These are phyloP conservation scores for Pherbina coryleti DNA, from an alignment of 2,888 invertebrate species.

Conservation along the genomic window DNA sequence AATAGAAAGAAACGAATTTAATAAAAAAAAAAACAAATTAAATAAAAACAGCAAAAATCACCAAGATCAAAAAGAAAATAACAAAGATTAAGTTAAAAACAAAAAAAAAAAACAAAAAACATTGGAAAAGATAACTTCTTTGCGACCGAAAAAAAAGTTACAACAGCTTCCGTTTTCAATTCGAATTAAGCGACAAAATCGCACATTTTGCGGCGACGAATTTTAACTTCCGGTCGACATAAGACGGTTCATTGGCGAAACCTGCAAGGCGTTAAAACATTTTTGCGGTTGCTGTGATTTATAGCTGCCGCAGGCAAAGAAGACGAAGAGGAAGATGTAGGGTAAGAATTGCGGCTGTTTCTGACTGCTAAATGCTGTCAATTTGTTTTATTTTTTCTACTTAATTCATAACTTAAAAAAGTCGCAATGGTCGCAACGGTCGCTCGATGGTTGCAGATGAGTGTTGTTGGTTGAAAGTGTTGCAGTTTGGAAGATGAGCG, in stretches of 20 bases:
- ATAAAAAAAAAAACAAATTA: too few species aligned
- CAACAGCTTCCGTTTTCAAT: slow-evolving; percentile 27
- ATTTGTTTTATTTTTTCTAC: too few species aligned
- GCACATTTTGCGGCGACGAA: slow-evolving; percentile 11
- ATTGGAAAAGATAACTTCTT: background rate
- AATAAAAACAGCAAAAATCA: too few species aligned
- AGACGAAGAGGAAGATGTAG: background rate
- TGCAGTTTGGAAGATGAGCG: too few species aligned
- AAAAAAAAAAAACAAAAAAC: background rate
- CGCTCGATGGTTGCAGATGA: too few species aligned
- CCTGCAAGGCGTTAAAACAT: slow-evolving; percentile 21
- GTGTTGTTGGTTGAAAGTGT: too few species aligned
- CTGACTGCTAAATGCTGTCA: too few species aligned
- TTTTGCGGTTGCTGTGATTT: slow-evolving; percentile 23
- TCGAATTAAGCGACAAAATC: background rate
- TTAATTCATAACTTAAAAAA: too few species aligned
- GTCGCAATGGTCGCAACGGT: too few species aligned
- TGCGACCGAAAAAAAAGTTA: background rate
- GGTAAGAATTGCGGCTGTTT: background rate
- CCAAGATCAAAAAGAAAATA: too few species aligned
- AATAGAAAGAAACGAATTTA: too few species aligned
- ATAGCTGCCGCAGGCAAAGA: slow-evolving; percentile 1
- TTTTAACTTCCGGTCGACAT: slow-evolving; percentile 31
- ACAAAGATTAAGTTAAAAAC: background rate
- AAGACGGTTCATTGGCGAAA: slow-evolving; percentile 21